These are phyloP conservation scores for Hedychridium roseum DNA, from an alignment of 2,888 invertebrate species.

Conservation along the genomic window DNA sequence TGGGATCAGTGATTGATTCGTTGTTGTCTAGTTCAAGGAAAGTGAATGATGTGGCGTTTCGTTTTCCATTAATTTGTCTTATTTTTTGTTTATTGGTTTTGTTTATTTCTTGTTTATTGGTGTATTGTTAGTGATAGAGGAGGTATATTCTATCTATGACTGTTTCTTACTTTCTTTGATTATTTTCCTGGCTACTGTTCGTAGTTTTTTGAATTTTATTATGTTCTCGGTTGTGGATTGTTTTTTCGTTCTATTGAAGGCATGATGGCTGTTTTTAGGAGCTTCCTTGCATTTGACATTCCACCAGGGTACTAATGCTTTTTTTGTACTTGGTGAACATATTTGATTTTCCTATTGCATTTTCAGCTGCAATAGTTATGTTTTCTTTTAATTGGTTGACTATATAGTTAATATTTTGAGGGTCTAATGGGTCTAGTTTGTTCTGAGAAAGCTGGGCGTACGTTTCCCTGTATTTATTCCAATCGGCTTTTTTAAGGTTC, in stretches of 20 bases:
- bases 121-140: not conserved
- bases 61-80: conserved; percentile 1
- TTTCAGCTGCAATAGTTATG: no score
- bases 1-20: conserved; percentile 1
- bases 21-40: not conserved
- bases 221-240: conserved; percentile 13
- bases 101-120: conserved; percentile 3
- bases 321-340: not conserved
- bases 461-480: conserved; percentile 6
- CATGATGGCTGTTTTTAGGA: conserved; percentile 13
- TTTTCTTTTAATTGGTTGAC: no score
- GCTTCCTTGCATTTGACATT: conserved; percentile 21
- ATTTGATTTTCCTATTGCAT: not conserved
- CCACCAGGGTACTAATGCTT: conserved; percentile 24
- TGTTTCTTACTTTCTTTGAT: conserved; percentile 9
- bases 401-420: not conserved
- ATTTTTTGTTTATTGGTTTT: conserved; percentile 8
- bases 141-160: conserved; percentile 4
- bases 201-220: conserved; percentile 7
- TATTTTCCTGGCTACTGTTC: conserved; percentile 6
- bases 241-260: conserved; percentile 19
- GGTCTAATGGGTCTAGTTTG: not conserved
- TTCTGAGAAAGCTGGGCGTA: not conserved
- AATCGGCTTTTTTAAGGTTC: conserved; percentile 27
- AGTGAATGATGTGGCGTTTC: no score